Percentiles rank a stretch among this genome's conserved stretches.
These are phyloP conservation scores for Picus viridis DNA, from an alignment of 2,797 vertebrate species.

Conservation along the genomic window DNA sequence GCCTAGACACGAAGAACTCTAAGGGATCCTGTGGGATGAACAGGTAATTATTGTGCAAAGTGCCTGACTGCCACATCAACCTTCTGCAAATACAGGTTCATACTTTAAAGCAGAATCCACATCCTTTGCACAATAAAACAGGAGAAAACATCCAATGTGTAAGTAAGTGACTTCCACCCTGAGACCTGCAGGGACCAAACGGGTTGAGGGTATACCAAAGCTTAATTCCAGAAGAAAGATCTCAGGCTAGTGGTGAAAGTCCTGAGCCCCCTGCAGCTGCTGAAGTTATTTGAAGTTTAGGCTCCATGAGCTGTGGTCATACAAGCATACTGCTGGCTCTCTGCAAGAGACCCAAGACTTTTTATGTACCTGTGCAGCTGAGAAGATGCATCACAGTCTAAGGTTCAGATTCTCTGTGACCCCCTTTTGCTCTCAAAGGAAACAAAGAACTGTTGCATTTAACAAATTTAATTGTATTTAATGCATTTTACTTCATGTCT, in stretches of 20 bases:
- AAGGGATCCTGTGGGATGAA: neutral
- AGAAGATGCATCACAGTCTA: neutral
- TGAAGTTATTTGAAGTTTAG: neutral
- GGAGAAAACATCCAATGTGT: neutral
- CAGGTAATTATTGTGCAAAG: neutral
- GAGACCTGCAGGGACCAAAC: neutral
- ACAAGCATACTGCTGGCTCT: neutral
- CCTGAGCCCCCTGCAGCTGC: neutral
- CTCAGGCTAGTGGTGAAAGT: neutral
- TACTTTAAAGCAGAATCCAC: neutral
- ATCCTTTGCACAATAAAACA: neutral
- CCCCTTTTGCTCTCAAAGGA: neutral
- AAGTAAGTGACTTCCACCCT: neutral
- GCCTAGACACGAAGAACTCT: neutral
- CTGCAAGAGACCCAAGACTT: neutral
- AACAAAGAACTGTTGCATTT: neutral
- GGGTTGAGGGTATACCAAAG: neutral
- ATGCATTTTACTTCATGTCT: neutral
- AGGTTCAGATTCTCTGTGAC: neutral
- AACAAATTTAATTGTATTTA: neutral
- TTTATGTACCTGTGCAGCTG: neutral
- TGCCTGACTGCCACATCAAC: neutral
- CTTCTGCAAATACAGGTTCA: neutral
- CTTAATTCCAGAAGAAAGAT: neutral
- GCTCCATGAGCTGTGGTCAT: neutral